Evolutionary conservation across 2,888 invertebrate species (phyloP), one percentile per base, ranked within the genome.

Genomic region (Drosophila fulvimacula): DNA sequence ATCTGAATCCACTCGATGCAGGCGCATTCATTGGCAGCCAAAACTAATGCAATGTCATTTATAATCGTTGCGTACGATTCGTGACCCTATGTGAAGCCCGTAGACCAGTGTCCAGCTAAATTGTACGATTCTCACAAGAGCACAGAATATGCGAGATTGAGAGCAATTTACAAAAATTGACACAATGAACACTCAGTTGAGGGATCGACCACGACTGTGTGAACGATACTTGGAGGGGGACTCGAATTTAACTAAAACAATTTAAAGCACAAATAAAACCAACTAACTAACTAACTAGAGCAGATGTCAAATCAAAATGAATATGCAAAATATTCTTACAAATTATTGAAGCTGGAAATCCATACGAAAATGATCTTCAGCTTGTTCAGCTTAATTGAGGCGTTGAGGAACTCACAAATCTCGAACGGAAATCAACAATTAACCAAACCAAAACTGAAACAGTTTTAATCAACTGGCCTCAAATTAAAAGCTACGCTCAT

Each of bases 1-100:
- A 61, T 56, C 66, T 52, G 52, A 52, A 36, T 15, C 36, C 60
- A 48, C 60, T 61, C 39, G 51, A 86, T 89, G 89, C 88, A 78
- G 84, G 84, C 80, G 21, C 69, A 85, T 85, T 89, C 77, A 88
- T 48, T 58, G 53, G 13, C 64, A 63, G 59, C 19, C 39, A 21
- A 72, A 73, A 60, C 44, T 53, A 69, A 87, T 64, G 78, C 88
- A 84, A 84, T 89, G 82, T 88, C 88, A 89, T 86, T 89, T 89
- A 87, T 89, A 88, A 89, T 86, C 85, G 85, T 86, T 89, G 85
- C 57, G 73, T 42, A 44, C 69, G 71, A 46, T 67, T 56, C 51
- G 57, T 66, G 59, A 30, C 27, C 67, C 67, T 42, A n/a, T 48
- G 36, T 36, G 5, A 24, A 15, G 11, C 10, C 66, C 41, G 21